Base-by-base conservation (phyloP, 2,113 vertebrate species). In the Seriola dumerili region DNA sequence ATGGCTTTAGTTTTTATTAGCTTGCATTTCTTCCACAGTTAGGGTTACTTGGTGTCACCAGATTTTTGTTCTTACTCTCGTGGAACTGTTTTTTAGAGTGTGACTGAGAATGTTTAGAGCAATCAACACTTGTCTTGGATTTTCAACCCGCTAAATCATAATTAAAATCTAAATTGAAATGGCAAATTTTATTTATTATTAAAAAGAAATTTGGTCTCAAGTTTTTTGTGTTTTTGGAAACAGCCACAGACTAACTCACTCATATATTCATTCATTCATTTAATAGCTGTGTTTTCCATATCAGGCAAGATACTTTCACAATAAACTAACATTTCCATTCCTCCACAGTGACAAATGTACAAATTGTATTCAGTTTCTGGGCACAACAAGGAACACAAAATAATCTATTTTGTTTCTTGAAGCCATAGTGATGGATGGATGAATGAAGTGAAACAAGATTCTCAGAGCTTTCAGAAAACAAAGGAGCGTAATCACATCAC, bases 81-180 rank as follows among this genome's bases (percentile, higher is more conserved):
- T 21, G 44, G 2, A 59, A 55, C 29, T n/a, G 1, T 38, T 61
- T 48, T 48, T 29, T 8, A 32, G 0, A 57, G 40, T 40, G 14
- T 16, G 55, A 76, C 55, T 36, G 0, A 10, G 1, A 36, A 16
- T 29, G 3, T 52, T 72, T 17, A 46, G 8, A 2, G 1, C 29
- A 42, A 72, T 72, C 34, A 78, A 44, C 7, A 38, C 5, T 12
- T 42, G 7, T 25, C 32, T 16, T 55, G n/a, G 3, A 74, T 57
- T 8, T 32, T 40, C 5, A 52, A 55, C 23, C 17, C 32, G 55
- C 67, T 61, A 42, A 40, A 84, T 78, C 54, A 21, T 25, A 61
- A 67, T 59, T 59, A 61, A 67, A 67, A 78, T 62, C 44, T 29
- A 38, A 63, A 78, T 63, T 55, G 38, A 23, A 66, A 58, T 23